Evolutionary conservation across 2,797 vertebrate species (phyloP).

Genomic region (Sylvilagus floridanus): DNA sequence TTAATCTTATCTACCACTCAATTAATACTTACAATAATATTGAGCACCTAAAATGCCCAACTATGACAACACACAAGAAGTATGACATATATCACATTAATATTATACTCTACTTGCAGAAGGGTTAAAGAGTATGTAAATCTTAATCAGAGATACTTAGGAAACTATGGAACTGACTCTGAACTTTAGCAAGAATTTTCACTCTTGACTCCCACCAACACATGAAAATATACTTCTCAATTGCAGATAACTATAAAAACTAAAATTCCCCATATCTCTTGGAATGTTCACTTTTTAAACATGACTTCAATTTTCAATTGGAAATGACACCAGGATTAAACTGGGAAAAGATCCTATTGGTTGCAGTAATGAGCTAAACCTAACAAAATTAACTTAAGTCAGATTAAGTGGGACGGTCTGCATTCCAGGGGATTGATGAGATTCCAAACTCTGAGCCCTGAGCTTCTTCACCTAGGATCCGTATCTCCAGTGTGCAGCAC

Average conservation of each 20-base stretch:
- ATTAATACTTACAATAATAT: slow-evolving; percentile 38
- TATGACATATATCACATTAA: not conserved
- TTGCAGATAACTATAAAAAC: not conserved
- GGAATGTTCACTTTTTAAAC: slow-evolving; percentile 2
- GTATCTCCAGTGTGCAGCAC: not conserved
- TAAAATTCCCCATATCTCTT: not conserved
- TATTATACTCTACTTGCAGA: not conserved
- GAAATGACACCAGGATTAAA: slow-evolving; percentile 20
- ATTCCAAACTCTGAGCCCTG: not conserved
- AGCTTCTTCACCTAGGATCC: not conserved
- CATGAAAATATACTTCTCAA: not conserved
- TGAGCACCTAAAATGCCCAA: not conserved
- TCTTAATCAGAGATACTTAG: not conserved
- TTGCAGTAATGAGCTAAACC: not conserved
- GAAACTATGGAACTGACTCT: not conserved
- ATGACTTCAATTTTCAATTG: slow-evolving; percentile 10
- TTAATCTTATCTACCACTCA: not conserved
- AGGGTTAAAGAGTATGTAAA: not conserved
- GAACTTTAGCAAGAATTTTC: not conserved
- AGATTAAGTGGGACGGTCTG: not conserved
- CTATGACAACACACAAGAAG: not conserved
- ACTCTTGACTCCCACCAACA: not conserved
- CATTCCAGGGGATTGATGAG: not conserved
- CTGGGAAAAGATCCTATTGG: not conserved
- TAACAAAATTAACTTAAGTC: not conserved